Evolutionary conservation across 2,113 vertebrate genomes (phyloP).

Genomic region (Macaca mulatta): DNA sequence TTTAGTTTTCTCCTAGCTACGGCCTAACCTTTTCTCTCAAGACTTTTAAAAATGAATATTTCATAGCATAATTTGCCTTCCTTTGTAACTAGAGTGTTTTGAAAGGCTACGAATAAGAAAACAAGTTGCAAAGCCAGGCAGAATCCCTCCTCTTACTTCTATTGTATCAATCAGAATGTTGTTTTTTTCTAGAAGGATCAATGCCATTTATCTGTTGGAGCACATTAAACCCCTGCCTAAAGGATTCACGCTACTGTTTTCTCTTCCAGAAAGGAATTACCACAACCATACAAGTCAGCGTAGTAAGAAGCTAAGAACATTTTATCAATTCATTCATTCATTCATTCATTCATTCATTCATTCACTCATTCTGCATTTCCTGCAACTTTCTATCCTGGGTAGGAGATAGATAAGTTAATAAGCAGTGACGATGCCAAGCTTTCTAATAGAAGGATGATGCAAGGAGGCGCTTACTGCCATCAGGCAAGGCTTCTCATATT

Average conservation of each 20-base stretch:
- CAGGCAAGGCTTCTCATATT: neutral
- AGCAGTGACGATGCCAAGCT: neutral
- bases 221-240: conserved; percentile 15
- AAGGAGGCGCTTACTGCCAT: neutral
- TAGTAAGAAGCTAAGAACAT: neutral
- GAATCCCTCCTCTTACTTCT: conserved; percentile 50
- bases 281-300: neutral
- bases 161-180: conserved; percentile 31
- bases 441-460: neutral
- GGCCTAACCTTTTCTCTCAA: conserved; percentile 74
- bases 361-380: neutral
- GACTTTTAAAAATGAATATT: conserved; percentile 73
- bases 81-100: conserved; percentile 55
- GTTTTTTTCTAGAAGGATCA: conserved; percentile 41
- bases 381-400: neutral
- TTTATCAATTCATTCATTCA: neutral
- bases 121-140: conserved; percentile 42
- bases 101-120: conserved; percentile 65
- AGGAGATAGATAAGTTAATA: neutral
- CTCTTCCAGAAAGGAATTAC: conserved; percentile 7
- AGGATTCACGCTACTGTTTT: neutral
- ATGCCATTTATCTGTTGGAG: conserved; percentile 30
- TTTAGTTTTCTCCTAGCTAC: conserved; percentile 69
- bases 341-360: conserved; percentile 1
- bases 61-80: conserved; percentile 61